Evolutionary conservation across 2,797 vertebrate genomes (phyloP).

Genomic region (Cirrhinus mrigala): DNA sequence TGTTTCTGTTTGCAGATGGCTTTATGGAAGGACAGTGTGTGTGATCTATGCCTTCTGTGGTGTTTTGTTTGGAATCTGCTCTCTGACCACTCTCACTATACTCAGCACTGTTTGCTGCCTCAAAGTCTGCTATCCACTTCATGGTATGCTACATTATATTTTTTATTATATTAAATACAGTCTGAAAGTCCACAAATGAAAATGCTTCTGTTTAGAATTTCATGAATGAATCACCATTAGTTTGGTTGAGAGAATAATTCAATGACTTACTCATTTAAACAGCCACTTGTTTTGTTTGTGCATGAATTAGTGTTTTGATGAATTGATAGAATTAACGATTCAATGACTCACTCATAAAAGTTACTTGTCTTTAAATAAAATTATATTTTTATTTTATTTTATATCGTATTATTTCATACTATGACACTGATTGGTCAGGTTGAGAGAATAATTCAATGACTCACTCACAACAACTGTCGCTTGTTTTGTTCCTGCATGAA

Average conservation of each 20-base stretch:
- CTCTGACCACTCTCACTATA: slow-evolving; percentile 82
- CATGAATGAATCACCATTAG: not conserved
- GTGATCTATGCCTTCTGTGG: slow-evolving; percentile 82
- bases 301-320: not conserved
- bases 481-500: not conserved
- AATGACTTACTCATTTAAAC: not conserved
- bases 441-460: not conserved
- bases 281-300: not conserved
- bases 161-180: not conserved
- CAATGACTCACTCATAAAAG: not conserved
- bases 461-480: slow-evolving; percentile 34
- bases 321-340: not conserved
- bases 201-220: not conserved
- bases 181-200: not conserved
- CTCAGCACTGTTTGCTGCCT: slow-evolving; percentile 84
- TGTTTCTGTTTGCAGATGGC: slow-evolving; percentile 69
- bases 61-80: slow-evolving; percentile 83
- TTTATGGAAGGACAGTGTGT: slow-evolving; percentile 76
- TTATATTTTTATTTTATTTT: not conserved
- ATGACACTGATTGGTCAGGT: not conserved
- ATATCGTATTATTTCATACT: not conserved
- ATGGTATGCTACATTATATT: slow-evolving; percentile 69
- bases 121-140: slow-evolving; percentile 83
- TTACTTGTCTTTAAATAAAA: not conserved
- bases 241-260: not conserved